Conservation (phyloP, 2,797 vertebrate species). For the Galagoides demidoff region DNA sequence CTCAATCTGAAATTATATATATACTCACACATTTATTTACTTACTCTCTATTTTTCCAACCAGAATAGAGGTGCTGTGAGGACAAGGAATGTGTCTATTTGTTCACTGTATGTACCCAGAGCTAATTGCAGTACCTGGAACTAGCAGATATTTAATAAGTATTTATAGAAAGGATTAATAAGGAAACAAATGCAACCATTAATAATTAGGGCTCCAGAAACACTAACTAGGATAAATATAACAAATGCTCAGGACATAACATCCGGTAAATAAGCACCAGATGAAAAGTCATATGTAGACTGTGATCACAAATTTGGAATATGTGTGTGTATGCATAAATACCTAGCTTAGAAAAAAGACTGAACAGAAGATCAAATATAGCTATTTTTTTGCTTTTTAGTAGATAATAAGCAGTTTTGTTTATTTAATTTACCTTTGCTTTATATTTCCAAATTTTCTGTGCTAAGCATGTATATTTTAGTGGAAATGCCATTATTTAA, state of each 20-base stretch:
- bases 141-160: not conserved
- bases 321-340: not conserved
- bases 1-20: not conserved
- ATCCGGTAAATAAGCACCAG: not conserved
- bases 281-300: not conserved
- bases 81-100: not conserved
- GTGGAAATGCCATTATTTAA: not conserved
- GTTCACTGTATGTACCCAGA: not conserved
- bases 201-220: not conserved
- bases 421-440: not conserved
- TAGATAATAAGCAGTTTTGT: not conserved
- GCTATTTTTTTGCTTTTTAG: not conserved
- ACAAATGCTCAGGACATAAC: not conserved
- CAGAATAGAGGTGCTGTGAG: not conserved
- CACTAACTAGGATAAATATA: not conserved
- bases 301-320: not conserved
- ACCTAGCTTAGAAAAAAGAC: not conserved
- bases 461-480: not conserved
- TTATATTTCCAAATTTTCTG: not conserved
- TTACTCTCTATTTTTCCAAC: not conserved
- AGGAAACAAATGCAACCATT: not conserved
- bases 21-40: not conserved
- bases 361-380: not conserved
- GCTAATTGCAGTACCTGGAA: not conserved
- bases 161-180: not conserved